Evolutionary conservation across 37 sponge, comb jelly and placozoan genomes (phyloP).

Genomic region (Tethya wilhelma): DNA sequence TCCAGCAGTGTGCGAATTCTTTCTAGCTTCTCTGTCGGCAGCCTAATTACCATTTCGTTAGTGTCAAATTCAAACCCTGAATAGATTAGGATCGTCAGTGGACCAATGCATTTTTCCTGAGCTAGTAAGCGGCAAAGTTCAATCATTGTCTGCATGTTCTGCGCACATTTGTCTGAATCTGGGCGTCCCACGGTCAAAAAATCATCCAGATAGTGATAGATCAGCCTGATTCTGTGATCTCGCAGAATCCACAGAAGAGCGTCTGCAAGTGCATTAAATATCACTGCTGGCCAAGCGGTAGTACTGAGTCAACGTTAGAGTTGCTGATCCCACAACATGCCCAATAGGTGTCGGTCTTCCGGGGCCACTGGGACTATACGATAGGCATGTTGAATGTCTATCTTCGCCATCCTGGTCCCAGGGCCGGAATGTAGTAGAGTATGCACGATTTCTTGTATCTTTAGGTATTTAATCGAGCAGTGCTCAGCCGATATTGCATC

Average conservation of each 20-base stretch:
- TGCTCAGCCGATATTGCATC: conserved; percentile 43
- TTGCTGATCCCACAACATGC: conserved; percentile 39
- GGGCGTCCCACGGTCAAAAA: conserved; percentile 2
- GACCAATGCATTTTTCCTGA: conserved; percentile 40
- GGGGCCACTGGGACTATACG: too few relatives aligned
- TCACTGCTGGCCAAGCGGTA: too few relatives aligned
- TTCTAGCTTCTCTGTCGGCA: conserved; percentile 46
- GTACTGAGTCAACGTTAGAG: too few relatives aligned
- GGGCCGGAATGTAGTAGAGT: neutral
- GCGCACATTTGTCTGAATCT: neutral
- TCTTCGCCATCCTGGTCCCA: too few relatives aligned
- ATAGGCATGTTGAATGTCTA: too few relatives aligned
- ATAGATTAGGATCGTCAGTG: conserved; percentile 21
- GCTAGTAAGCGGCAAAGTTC: neutral
- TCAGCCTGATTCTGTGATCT: neutral
- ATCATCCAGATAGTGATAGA: conserved; percentile 50
- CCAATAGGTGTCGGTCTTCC: too few relatives aligned
- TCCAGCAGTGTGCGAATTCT: neutral
- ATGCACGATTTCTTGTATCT: conserved; percentile 13
- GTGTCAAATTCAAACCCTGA: conserved; percentile 46
- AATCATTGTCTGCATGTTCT: neutral
- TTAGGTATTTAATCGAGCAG: conserved; percentile 23
- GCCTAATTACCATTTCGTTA: neutral
- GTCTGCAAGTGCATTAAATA: conserved; percentile 51
- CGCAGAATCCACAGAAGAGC: conserved; percentile 16